Evolutionary conservation across 2,113 vertebrate genomes (phyloP).

Genomic region (Melanotaenia duboulayi): DNA sequence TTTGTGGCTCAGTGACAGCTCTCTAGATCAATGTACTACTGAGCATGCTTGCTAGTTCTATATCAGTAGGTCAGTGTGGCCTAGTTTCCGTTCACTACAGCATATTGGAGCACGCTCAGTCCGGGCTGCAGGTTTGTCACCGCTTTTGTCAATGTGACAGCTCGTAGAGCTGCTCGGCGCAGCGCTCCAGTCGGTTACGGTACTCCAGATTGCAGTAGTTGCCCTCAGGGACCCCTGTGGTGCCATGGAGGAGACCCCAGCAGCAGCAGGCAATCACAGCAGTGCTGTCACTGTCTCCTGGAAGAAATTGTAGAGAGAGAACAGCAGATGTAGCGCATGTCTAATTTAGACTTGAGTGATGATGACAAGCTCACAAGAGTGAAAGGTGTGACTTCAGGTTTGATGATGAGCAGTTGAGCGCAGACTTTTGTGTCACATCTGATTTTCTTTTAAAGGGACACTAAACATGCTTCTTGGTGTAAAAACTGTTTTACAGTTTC

Average conservation of each 20-base stretch:
- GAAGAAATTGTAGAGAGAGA: background rate
- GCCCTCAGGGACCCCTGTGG: slow-evolving; percentile 74
- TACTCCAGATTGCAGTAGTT: slow-evolving; percentile 86
- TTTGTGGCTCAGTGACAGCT: slow-evolving; percentile 18
- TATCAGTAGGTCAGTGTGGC: slow-evolving; percentile 17
- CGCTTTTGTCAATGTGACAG: slow-evolving; percentile 58
- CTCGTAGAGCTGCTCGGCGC: slow-evolving; percentile 64
- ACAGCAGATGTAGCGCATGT: background rate
- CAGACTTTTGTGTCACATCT: background rate
- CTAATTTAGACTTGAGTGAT: background rate
- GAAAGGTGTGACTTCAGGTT: background rate
- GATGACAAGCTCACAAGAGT: background rate
- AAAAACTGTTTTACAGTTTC: too few species aligned
- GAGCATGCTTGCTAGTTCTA: background rate
- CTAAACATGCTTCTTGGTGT: too few species aligned
- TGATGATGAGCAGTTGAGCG: background rate
- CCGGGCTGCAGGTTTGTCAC: background rate
- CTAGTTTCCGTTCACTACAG: slow-evolving; percentile 4
- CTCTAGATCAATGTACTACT: slow-evolving; percentile 31
- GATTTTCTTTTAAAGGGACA: too few species aligned
- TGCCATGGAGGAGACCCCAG: slow-evolving; percentile 84
- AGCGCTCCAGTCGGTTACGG: slow-evolving; percentile 70
- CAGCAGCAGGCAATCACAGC: slow-evolving; percentile 85
- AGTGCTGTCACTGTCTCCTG: slow-evolving; percentile 87
- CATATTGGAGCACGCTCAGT: background rate